Evolutionary conservation across 2,888 invertebrate species (phyloP).

Genomic region (Myopa testacea): DNA sequence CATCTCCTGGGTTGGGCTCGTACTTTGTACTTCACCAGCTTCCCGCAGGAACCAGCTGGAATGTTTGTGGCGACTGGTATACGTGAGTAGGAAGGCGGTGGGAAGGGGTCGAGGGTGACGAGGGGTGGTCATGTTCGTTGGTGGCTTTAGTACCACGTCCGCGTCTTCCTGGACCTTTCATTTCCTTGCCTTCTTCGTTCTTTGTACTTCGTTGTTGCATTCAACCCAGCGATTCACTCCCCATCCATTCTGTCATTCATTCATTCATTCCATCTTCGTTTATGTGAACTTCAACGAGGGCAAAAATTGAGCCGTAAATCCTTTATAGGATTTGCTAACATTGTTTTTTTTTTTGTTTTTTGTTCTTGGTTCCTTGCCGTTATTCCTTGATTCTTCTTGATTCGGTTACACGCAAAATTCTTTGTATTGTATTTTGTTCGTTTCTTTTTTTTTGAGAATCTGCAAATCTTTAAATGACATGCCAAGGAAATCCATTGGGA

Average conservation of each 20-base stretch:
- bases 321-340: constrained; percentile 60
- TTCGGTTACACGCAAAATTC: constrained; percentile 46
- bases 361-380: constrained; percentile 24
- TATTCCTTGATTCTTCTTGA: constrained; percentile 49
- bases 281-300: constrained; percentile 23
- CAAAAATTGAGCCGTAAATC: constrained; percentile 66
- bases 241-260: constrained; percentile 15
- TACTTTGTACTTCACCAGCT: not conserved
- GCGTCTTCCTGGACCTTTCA: too few relatives aligned
- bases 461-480: constrained; percentile 41
- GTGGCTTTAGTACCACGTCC: constrained; percentile 9
- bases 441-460: constrained; percentile 21
- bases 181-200: not conserved
- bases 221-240: not conserved
- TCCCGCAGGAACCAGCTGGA: not conserved
- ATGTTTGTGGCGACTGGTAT: constrained; percentile 20
- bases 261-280: constrained; percentile 33
- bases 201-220: not conserved
- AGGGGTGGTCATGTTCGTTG: constrained; percentile 20
- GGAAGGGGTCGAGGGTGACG: not conserved
- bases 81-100: not conserved
- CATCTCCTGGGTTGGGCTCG: constrained; percentile 29
- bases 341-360: not conserved
- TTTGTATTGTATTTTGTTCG: constrained; percentile 34
- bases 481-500: constrained; percentile 20